Percentiles rank a stretch among this genome's conserved stretches.
Conservation (phyloP, 1,140 invertebrate genomes). For the Pteromalus puparum region DNA sequence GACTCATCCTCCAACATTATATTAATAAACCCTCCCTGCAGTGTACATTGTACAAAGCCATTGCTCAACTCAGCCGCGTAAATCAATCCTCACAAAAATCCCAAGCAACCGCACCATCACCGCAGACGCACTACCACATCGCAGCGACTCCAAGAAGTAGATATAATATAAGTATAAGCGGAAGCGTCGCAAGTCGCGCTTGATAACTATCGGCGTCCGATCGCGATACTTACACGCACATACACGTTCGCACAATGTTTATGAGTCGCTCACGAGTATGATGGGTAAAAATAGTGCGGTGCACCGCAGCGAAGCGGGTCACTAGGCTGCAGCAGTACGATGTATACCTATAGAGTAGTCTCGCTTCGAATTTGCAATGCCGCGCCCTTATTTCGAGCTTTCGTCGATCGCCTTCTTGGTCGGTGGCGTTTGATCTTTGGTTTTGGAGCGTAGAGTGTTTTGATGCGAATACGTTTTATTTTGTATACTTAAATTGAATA, state of each 20-base stretch:
- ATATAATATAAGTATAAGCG: neutral
- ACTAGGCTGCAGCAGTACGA: slow-evolving; percentile 62
- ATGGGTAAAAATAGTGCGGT: slow-evolving; percentile 70
- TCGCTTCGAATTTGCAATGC: slow-evolving; percentile 56
- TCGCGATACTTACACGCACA: neutral
- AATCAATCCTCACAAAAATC: neutral
- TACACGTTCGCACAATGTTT: slow-evolving; percentile 58
- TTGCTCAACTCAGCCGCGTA: neutral
- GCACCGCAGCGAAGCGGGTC: slow-evolving; percentile 66
- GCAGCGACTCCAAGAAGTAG: no score
- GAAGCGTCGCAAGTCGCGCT: neutral
- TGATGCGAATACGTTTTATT: no score
- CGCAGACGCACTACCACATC: neutral
- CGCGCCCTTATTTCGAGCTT: slow-evolving; percentile 11
- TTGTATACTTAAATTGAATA: no score
- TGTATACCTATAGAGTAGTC: slow-evolving; percentile 31
- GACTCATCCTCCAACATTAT: no score
- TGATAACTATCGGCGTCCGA: neutral
- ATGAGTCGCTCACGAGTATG: slow-evolving; percentile 57
- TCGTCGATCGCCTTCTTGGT: neutral
- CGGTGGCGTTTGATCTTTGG: no score
- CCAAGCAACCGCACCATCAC: neutral
- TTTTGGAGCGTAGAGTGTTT: no score
- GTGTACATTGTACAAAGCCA: neutral
- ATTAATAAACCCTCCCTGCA: neutral